Base-by-base conservation (phyloP, 2,888 invertebrate species). In the Abrostola triplasia region DNA sequence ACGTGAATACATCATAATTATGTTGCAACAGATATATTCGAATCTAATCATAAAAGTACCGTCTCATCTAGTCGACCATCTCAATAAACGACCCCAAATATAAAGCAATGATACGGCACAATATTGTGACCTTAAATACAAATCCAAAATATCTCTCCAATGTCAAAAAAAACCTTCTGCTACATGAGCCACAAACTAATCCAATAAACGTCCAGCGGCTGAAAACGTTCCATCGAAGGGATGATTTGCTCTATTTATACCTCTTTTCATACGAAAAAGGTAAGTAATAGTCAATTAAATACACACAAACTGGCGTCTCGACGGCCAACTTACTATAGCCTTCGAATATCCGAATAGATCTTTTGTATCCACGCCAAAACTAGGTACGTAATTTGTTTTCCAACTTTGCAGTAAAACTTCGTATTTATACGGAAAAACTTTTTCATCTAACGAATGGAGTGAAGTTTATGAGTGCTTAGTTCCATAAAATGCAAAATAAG, bases 271-370 rank as follows among this genome's bases (percentile, higher is more conserved):
- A 58, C 44, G 24, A 66, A 61, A 50, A 70, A 61, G 52, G 67
- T 51, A 66, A 50, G 57, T 52, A 63, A 57, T 58, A 66, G 53
- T 61, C 76, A 63, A 73, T 76, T 61, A 64, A 64, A 59, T 55
- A 64, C 52, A 63, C 55, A 63, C 54, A 66, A 55, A 53, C n/a
- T 47, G 52, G 13, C 40, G 12, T 36, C 13, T 56, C 12, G 37
- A 47, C 24, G n/a, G 47, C 24, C 51, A 48, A 42, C 51, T 55
- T 56, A 51, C 47, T 44, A 73, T 11, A 58, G 12, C 40, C 50
- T 61, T 24, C 35, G 11, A 44, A 44, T 52, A 55, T 41, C 38
- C 54, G 24, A 50, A 55, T 48, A 41, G 12, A 51, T 50, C 49
- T 53, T 62, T 64, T 65, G 35, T 61, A 53, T 59, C 36, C 53